Base-by-base conservation (phyloP, 2,797 vertebrate species). In the Argyrosomus regius region DNA sequence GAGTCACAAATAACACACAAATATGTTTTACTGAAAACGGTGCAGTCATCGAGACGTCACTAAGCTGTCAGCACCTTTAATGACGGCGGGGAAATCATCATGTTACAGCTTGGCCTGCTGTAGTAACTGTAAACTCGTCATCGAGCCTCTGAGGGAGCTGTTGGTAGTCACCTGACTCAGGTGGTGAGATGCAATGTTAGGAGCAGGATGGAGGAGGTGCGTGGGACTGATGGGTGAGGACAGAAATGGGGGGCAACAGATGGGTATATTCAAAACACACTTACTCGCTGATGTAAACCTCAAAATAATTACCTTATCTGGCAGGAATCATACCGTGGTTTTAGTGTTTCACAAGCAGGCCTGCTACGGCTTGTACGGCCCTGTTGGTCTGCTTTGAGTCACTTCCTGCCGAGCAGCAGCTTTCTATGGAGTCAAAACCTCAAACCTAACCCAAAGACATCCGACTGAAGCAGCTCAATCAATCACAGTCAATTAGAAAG, bases 401-500 rank as follows among this genome's bases (percentile, higher is more conserved):
- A 88, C 60, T 72, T 89, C 84, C 87, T 86, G 76, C 53, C 16
- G 6, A 57, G 41, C 59, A 65, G 56, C 54, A 69, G 35, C 43
- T 75, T 70, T 67, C 65, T 57, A 31, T 61, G 52, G 65, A 81
- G 64, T 73, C 50, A 80, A 89, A 89, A 85, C 81, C 86, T 79
- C 72, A 82, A 86, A 82, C 60, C 52, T 64, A 58, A 39, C 54
- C 67, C 80, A 77, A 85, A 85, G 81, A 75, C 69, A 79, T 78
- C 62, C 0, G 12, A 65, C 71, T 58, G 65, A 85, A 87, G 81
- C 22, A 74, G 85, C 81, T 89, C 85, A 91, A 91, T 93, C 89
- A 93, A 93, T 93, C 92, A 91, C 50, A 26, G 69, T 75, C 89
- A 87, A 92, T 93, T 93, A 93, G 77, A 89, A 86, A 85, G 79